Conservation (phyloP, 2,113 vertebrate species). For the Zapornia atra region DNA sequence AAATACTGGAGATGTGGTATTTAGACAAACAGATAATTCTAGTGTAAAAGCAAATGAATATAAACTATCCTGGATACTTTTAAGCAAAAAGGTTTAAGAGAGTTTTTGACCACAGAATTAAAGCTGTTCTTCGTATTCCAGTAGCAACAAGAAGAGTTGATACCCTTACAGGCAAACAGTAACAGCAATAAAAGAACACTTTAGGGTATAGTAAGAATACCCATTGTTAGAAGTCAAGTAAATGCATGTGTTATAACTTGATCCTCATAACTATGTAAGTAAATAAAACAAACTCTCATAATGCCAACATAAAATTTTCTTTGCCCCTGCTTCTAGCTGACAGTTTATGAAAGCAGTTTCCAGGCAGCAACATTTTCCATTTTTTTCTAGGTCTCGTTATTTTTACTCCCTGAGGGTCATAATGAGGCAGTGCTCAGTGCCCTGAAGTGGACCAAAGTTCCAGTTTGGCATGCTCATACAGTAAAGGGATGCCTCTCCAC, state of each 20-base stretch:
- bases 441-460: not conserved
- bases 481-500: not conserved
- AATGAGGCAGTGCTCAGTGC: not conserved
- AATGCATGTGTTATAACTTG: not conserved
- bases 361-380: not conserved
- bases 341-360: not conserved
- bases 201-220: not conserved
- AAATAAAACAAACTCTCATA: not conserved
- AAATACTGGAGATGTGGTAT: not conserved
- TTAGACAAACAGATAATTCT: not conserved
- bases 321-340: not conserved
- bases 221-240: not conserved
- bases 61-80: not conserved
- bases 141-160: not conserved
- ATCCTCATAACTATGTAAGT: not conserved
- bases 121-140: not conserved
- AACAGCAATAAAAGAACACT: not conserved
- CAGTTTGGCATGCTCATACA: not conserved
- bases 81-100: not conserved
- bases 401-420: not conserved
- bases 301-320: not conserved
- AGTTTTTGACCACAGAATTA: not conserved
- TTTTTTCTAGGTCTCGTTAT: not conserved
- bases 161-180: not conserved
- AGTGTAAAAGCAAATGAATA: not conserved